Evolutionary conservation across 2,797 vertebrate genomes (phyloP).

Genomic region (Lagodon rhomboides): DNA sequence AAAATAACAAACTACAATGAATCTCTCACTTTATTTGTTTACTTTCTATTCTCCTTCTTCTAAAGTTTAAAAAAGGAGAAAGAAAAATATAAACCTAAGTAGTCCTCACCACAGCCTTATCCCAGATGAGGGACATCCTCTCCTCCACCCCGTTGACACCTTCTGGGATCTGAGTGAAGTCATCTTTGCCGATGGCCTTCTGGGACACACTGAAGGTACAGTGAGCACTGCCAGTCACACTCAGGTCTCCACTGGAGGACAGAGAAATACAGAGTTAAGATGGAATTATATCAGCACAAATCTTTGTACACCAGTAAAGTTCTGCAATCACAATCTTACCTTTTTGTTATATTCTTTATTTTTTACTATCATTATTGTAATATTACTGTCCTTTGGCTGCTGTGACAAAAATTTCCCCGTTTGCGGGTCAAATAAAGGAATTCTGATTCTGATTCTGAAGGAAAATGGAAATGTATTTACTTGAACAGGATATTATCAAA

Average conservation of each 20-base stretch:
- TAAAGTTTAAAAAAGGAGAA: not conserved
- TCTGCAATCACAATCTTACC: slow-evolving; percentile 2
- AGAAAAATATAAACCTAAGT: not conserved
- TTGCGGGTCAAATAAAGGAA: no score
- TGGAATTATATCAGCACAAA: not conserved
- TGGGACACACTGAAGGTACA: slow-evolving; percentile 98
- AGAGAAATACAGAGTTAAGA: slow-evolving; percentile 6
- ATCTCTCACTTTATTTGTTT: not conserved
- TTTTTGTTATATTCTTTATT: no score
- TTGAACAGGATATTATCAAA: slow-evolving; percentile 15
- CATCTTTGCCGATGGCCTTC: slow-evolving; percentile 98
- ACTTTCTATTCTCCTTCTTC: not conserved
- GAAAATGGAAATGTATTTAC: slow-evolving; percentile 18
- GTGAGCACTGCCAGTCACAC: slow-evolving; percentile 95
- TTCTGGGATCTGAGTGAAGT: slow-evolving; percentile 97
- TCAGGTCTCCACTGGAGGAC: slow-evolving; percentile 91
- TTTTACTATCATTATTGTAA: no score
- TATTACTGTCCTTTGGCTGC: no score
- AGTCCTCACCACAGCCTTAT: slow-evolving; percentile 95
- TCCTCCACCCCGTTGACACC: slow-evolving; percentile 97
- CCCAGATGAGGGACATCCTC: slow-evolving; percentile 97
- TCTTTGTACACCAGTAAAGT: not conserved
- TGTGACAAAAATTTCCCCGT: no score
- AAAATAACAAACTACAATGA: slow-evolving; percentile 9
- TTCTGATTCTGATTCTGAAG: no score